Percentiles rank a stretch among this genome's conserved stretches.
phyloP scores from a whole-genome alignment of 2,888 invertebrate genomes.

The Callinectes sapidus region DNA sequence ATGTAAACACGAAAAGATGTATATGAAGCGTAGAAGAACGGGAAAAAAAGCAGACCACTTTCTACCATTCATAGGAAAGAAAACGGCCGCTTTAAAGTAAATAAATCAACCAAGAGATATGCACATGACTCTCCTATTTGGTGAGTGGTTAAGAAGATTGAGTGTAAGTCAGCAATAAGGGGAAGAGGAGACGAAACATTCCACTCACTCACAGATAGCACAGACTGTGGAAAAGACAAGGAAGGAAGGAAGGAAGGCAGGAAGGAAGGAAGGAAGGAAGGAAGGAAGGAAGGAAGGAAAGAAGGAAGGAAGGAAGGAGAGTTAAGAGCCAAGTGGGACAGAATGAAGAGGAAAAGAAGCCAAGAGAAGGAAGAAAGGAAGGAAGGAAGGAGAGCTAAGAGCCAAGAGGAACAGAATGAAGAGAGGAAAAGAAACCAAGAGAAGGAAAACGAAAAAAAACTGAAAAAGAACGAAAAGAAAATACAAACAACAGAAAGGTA shows the following conservation, averaged over 20 bases:
- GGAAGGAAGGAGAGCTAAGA: too few relatives aligned
- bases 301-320: background rate
- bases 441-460: background rate
- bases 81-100: background rate
- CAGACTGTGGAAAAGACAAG: background rate
- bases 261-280: background rate
- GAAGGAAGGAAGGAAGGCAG: background rate
- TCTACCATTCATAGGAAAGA: background rate
- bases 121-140: background rate
- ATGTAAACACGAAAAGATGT: background rate
- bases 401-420: background rate
- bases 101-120: too few relatives aligned
- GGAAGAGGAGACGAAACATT: background rate
- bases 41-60: background rate
- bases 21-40: background rate
- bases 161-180: background rate
- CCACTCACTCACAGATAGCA: background rate
- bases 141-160: background rate
- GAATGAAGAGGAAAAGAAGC: too few relatives aligned
- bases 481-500: background rate
- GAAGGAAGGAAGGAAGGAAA: too few relatives aligned
- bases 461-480: background rate
- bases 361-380: too few relatives aligned
- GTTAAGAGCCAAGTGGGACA: too few relatives aligned
- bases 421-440: background rate